phyloP scores from a whole-genome alignment of 2,888 invertebrate genomes.

The Dromius quadrimaculatus region DNA sequence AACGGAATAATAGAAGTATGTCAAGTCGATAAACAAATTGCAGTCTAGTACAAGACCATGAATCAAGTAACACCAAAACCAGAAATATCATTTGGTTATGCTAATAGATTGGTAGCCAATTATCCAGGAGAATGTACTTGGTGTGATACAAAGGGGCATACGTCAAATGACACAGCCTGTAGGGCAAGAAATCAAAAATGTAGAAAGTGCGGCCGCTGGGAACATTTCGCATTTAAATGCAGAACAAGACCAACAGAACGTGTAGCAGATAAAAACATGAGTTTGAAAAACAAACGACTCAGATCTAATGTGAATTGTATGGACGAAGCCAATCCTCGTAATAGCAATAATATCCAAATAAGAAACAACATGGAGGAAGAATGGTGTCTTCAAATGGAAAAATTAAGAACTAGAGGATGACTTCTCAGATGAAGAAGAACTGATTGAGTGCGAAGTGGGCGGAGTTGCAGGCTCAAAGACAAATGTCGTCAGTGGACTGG shows the following conservation, averaged over 20 bases:
- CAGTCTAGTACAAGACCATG: too few relatives aligned
- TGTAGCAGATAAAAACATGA: neutral
- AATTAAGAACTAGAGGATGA: too few relatives aligned
- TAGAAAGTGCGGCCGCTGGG: neutral
- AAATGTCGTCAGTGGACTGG: too few relatives aligned
- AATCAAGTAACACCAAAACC: neutral
- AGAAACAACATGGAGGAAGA: neutral
- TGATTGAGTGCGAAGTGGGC: too few relatives aligned
- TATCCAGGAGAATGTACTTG: neutral
- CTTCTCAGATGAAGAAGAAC: too few relatives aligned
- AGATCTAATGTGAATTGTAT: neutral
- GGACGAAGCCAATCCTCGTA: neutral
- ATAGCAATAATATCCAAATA: neutral
- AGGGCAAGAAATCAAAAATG: neutral
- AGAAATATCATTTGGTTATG: neutral
- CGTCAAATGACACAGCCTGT: neutral
- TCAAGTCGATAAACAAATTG: too few relatives aligned
- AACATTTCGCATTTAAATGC: slow-evolving; percentile 2
- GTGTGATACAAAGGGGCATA: neutral
- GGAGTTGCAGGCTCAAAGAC: too few relatives aligned
- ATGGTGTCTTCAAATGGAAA: neutral
- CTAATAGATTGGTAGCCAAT: neutral
- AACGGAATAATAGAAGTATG: too few relatives aligned
- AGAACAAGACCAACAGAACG: neutral
- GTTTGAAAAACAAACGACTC: neutral